Percentiles rank a stretch among this genome's conserved stretches.
Conservation (phyloP, 2,888 invertebrate genomes). For the Adela reaumurella region DNA sequence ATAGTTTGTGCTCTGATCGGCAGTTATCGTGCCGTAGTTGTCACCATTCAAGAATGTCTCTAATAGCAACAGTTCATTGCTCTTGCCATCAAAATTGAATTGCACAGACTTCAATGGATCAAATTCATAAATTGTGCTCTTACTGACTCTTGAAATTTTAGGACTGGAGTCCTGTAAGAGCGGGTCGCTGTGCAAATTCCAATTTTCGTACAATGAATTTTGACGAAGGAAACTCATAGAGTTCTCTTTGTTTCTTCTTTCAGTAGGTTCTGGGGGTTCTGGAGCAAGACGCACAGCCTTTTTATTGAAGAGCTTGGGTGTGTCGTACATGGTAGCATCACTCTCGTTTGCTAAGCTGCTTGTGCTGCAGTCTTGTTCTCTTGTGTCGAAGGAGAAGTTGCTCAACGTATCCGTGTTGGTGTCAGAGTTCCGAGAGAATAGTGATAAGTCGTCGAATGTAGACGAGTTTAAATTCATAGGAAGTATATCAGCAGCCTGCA, state of each 20-base stretch:
- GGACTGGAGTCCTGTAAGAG: slow-evolving; percentile 10
- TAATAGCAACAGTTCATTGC: slow-evolving; percentile 60
- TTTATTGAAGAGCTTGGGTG: slow-evolving; percentile 31
- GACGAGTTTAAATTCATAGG: slow-evolving; percentile 26
- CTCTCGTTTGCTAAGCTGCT: slow-evolving; percentile 16
- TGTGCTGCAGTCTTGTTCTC: slow-evolving; percentile 24
- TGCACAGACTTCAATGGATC: slow-evolving; percentile 54
- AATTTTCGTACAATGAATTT: slow-evolving; percentile 41
- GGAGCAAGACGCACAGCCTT: slow-evolving; percentile 22
- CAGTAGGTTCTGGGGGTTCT: slow-evolving; percentile 28
- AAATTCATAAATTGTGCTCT: slow-evolving; percentile 70
- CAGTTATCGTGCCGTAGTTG: slow-evolving; percentile 60
- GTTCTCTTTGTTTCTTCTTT: slow-evolving; percentile 26
- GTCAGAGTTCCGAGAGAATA: slow-evolving; percentile 38
- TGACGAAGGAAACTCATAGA: slow-evolving; percentile 28
- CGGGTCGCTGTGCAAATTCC: slow-evolving; percentile 26
- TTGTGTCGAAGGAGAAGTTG: slow-evolving; percentile 32
- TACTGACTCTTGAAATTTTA: slow-evolving; percentile 25
- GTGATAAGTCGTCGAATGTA: slow-evolving; percentile 33
- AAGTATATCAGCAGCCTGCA: slow-evolving; percentile 17
- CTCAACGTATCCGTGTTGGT: slow-evolving; percentile 32
- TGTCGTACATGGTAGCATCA: slow-evolving; percentile 33
- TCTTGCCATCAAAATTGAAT: slow-evolving; percentile 37
- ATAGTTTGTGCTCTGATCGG: slow-evolving; percentile 40
- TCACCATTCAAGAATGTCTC: slow-evolving; percentile 68